Base-by-base conservation (phyloP, 2,113 vertebrate species). In the Thomomys bottae region DNA sequence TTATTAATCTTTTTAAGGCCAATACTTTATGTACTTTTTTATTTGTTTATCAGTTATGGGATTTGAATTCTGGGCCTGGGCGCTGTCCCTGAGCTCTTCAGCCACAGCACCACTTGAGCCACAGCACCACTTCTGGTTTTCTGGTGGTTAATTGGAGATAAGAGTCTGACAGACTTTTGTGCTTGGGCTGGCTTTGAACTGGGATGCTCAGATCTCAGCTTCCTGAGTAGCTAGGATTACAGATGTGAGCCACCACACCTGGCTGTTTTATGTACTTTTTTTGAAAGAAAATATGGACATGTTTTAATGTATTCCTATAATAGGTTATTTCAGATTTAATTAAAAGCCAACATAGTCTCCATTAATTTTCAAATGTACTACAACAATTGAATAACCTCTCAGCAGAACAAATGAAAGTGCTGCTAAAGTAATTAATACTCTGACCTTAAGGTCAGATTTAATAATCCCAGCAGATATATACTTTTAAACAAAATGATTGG, bases 301-400 rank as follows among this genome's bases (percentile, higher is more conserved):
- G 18, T 61, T 90, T 92, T 81, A 81, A 94, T 85, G 82, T 75
- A 28, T 81, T 64, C 84, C 18, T 82, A 12, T 84, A 68, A 59
- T n/a, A 91, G 59, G 84, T 78, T 68, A 42, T 66, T 81, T 89
- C 24, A 67, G 26, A 68, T 94, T 88, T n/a, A 88, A 76, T 66
- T 89, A 84, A 38, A 72, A 59, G 30, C 70, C 20, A 87, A 71
- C 42, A 59, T 2, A 71, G 17, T 49, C 59, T 83, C 42, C 68
- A 88, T 59, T 90, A 80, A 23, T 70, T 94, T 94, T 45, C 71
- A 94, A 84, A 81, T 81, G 76, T 59, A 42, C 18, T 83, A 32
- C 49, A 84, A 21, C 76, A 88, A 86, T 70, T 63, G n/a, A 88
- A 40, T 71, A 82, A 82, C 63, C 21, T 78, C 14, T 45, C 85